Evolutionary conservation across 2,797 vertebrate genomes (phyloP).

Genomic region (Takifugu ocellatus): DNA sequence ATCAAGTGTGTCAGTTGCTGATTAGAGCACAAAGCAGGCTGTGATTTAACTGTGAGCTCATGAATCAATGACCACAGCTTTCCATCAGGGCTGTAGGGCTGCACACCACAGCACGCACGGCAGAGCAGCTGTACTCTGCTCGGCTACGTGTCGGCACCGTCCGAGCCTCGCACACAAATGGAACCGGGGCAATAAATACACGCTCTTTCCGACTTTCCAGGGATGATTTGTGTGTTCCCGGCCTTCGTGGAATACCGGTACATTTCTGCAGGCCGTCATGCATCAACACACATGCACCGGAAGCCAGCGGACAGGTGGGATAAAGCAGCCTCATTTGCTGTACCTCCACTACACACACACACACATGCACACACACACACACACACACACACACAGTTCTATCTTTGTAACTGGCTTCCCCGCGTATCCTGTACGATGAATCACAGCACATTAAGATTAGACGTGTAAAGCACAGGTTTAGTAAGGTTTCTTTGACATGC

Average conservation of each 20-base stretch:
- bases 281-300: conserved; percentile 39
- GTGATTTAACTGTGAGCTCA: conserved; percentile 46
- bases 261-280: conserved; percentile 42
- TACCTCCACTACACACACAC: conserved; percentile 7
- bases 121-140: conserved; percentile 28
- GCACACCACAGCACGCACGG: conserved; percentile 35
- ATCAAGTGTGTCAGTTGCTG: conserved; percentile 41
- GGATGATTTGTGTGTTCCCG: conserved; percentile 48
- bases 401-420: conserved; percentile 43
- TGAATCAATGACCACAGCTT: conserved; percentile 63
- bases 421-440: conserved; percentile 48
- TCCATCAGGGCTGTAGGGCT: conserved; percentile 47
- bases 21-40: conserved; percentile 56
- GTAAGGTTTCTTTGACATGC: conserved; percentile 38
- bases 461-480: conserved; percentile 43
- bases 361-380: conserved; percentile 20
- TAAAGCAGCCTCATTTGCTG: conserved; percentile 46
- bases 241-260: conserved; percentile 48
- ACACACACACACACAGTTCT: conserved; percentile 19
- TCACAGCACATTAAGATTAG: conserved; percentile 46
- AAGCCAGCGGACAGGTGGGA: conserved; percentile 66
- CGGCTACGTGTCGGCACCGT: conserved; percentile 16
- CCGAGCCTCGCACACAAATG: conserved; percentile 25
- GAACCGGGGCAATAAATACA: conserved; percentile 31
- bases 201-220: conserved; percentile 49